Conservation (phyloP, 2,888 invertebrate species). For the Oxyteleia sp. region DNA sequence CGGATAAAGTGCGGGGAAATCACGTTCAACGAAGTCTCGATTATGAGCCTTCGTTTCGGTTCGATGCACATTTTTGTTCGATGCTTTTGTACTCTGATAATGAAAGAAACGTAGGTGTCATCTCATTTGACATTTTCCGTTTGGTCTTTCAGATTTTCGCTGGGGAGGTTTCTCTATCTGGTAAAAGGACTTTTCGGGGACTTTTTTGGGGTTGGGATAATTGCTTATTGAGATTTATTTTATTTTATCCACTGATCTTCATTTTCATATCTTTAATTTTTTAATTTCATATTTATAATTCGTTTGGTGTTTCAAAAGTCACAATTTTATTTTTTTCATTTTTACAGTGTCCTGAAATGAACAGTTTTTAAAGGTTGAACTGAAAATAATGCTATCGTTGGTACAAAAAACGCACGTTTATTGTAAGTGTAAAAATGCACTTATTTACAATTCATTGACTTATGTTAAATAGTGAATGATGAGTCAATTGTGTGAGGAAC, state of each 20-base stretch:
- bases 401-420: constrained; percentile 49
- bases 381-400: constrained; percentile 3
- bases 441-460: constrained; percentile 60
- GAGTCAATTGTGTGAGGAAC: constrained; percentile 38
- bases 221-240: no score
- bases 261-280: no score
- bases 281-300: no score
- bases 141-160: no score
- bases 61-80: constrained; percentile 56
- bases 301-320: no score
- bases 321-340: no score
- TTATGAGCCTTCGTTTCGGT: constrained; percentile 31
- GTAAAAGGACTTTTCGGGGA: no score
- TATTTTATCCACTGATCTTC: no score
- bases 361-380: neutral
- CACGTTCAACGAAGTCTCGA: constrained; percentile 18
- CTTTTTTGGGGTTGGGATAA: no score
- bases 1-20: constrained; percentile 13
- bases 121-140: constrained; percentile 39
- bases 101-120: constrained; percentile 34
- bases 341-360: no score
- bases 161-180: no score
- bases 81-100: constrained; percentile 9
- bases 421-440: constrained; percentile 45
- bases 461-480: constrained; percentile 55